Conservation (phyloP, 1,140 invertebrate genomes). For the Danaus melanippus region DNA sequence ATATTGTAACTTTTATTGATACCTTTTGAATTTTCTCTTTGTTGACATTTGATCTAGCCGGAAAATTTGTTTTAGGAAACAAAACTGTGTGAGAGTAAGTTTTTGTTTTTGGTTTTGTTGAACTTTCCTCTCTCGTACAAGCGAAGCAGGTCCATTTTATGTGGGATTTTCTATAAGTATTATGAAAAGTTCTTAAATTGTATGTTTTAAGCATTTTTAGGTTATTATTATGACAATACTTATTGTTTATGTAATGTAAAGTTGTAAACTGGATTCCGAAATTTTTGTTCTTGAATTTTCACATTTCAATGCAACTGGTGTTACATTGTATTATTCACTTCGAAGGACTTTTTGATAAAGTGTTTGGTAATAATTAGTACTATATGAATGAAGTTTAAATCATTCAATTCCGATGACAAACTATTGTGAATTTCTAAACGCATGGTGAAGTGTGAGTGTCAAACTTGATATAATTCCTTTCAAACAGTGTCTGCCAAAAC, state of each 20-base stretch:
- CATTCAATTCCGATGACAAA: no score
- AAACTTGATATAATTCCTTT: conserved; percentile 5
- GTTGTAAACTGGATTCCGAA: conserved; percentile 5
- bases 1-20: conserved; percentile 16
- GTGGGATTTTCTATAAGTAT: conserved; percentile 33
- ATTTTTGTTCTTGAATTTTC: conserved; percentile 5
- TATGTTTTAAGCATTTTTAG: conserved; percentile 37
- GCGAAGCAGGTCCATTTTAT: conserved; percentile 34
- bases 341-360: no score
- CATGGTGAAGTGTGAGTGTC: not conserved
- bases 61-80: conserved; percentile 72
- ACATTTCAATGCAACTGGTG: no score
- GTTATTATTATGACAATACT: conserved; percentile 12
- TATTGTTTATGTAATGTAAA: not conserved
- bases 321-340: no score
- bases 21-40: conserved; percentile 66
- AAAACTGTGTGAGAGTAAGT: conserved; percentile 72
- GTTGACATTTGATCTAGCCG: conserved; percentile 49
- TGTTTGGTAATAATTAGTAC: no score
- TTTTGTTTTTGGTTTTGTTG: conserved; percentile 50
- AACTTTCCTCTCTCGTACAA: conserved; percentile 41
- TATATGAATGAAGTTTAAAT: no score
- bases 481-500: conserved; percentile 29
- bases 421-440: no score
- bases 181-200: conserved; percentile 27